Evolutionary conservation across 1,140 invertebrate species (phyloP).

Genomic region (Aphis gossypii): DNA sequence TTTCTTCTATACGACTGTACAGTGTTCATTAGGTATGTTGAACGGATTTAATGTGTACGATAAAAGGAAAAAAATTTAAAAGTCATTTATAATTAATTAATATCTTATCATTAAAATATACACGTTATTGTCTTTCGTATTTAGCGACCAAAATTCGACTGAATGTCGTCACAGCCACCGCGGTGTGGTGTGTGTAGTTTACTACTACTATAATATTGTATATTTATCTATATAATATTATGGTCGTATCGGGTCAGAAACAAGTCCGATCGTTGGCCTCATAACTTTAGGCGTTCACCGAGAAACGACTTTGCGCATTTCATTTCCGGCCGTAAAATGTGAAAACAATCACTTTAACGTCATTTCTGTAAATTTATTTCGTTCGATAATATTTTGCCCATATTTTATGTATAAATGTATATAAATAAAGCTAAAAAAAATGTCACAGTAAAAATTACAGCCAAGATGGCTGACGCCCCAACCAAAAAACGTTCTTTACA

Average conservation of each 20-base stretch:
- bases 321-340: not conserved
- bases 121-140: not conserved
- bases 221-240: not conserved
- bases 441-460: not conserved
- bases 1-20: not conserved
- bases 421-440: not conserved
- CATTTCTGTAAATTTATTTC: not conserved
- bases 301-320: not conserved
- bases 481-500: not conserved
- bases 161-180: not conserved
- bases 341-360: not conserved
- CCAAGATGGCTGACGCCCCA: not conserved
- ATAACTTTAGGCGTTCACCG: conserved; percentile 2
- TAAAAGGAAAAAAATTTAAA: not conserved
- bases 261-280: not conserved
- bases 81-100: not conserved
- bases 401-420: not conserved
- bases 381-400: not conserved
- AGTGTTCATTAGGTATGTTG: not conserved
- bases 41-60: not conserved
- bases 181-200: no score
- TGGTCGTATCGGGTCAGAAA: not conserved
- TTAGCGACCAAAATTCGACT: not conserved
- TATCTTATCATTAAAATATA: not conserved
- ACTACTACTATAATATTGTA: not conserved